phyloP scores from a whole-genome alignment of 92 coral and sea anemone species.

The Paragorgia papillata region DNA sequence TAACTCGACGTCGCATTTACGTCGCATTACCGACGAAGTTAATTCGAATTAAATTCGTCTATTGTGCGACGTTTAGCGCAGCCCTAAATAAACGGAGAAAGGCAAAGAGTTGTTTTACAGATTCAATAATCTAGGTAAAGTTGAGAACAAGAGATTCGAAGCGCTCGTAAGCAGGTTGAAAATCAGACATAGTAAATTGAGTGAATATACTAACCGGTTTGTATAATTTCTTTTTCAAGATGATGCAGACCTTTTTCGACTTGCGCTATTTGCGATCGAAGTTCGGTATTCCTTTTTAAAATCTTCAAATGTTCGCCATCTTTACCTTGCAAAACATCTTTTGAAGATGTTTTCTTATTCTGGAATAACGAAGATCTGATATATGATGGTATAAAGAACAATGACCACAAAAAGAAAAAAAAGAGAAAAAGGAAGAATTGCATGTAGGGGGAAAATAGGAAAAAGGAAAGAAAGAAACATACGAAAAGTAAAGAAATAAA shows the following conservation, averaged over 20 bases:
- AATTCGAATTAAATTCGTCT: too few species aligned
- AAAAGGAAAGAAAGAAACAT: not conserved
- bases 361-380: slow-evolving; percentile 18
- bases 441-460: not conserved
- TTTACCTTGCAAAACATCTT: not conserved
- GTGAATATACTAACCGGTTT: slow-evolving; percentile 76
- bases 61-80: too few species aligned
- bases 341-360: not conserved
- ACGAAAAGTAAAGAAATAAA: too few species aligned
- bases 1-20: too few species aligned
- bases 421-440: not conserved
- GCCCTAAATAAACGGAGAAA: too few species aligned
- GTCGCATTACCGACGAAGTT: too few species aligned
- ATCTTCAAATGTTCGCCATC: slow-evolving; percentile 9
- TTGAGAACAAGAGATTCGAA: too few species aligned
- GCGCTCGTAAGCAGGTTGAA: too few species aligned
- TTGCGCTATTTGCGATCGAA: slow-evolving; percentile 60
- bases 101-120: too few species aligned
- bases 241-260: slow-evolving; percentile 74
- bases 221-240: slow-evolving; percentile 77
- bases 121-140: too few species aligned
- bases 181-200: too few species aligned
- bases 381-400: not conserved
- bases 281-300: slow-evolving; percentile 48
- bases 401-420: not conserved